phyloP scores from a whole-genome alignment of 2,113 vertebrate species.

The Trochalopteron elliotii region DNA sequence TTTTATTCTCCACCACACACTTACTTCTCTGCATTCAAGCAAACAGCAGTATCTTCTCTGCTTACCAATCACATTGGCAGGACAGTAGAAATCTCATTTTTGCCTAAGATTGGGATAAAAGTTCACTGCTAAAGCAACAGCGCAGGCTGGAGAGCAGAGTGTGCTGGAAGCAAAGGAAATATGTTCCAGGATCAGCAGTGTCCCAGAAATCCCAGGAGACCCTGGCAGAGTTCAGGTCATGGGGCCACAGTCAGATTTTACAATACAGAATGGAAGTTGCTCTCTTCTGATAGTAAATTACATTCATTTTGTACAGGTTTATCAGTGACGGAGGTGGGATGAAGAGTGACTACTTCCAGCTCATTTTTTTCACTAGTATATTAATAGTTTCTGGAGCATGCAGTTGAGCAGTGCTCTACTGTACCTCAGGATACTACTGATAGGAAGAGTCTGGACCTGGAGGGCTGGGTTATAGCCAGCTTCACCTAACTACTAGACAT shows the following conservation, averaged over 20 bases:
- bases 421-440: not conserved
- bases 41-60: not conserved
- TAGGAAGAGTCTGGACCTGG: not conserved
- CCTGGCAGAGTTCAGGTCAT: not conserved
- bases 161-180: not conserved
- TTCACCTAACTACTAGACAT: not conserved
- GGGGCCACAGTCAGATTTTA: not conserved
- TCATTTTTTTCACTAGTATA: not conserved
- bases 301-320: not conserved
- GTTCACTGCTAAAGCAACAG: not conserved
- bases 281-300: not conserved
- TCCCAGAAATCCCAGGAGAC: not conserved
- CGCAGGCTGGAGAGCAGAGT: not conserved
- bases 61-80: not conserved
- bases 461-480: not conserved
- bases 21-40: not conserved
- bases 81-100: not conserved
- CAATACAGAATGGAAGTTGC: not conserved
- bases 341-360: not conserved
- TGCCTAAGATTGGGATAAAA: not conserved
- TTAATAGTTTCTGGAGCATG: not conserved
- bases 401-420: not conserved
- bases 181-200: not conserved
- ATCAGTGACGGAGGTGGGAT: not conserved
- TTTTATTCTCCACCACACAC: not conserved